Percentiles rank a stretch among this genome's conserved stretches.
These are phyloP conservation scores for Neotoxoptera formosana DNA, from an alignment of 1,140 invertebrate genomes.

Conservation along the genomic window DNA sequence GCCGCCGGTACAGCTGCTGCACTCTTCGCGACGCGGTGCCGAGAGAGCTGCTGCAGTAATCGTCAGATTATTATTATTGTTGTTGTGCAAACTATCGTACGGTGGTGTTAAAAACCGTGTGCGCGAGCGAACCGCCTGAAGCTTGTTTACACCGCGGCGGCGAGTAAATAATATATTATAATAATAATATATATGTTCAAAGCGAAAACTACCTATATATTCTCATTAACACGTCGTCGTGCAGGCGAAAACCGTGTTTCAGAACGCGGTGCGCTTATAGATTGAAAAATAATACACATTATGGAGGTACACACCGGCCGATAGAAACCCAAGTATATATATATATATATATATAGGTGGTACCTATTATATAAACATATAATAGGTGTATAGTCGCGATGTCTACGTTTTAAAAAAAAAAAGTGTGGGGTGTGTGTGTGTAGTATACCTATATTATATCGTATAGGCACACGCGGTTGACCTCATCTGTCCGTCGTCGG, in stretches of 20 bases:
- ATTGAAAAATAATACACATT: not conserved
- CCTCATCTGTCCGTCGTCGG: not conserved
- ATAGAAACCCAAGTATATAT: not conserved
- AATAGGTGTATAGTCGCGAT: not conserved
- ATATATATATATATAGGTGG: too few relatives aligned
- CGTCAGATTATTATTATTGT: not conserved
- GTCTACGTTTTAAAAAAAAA: not conserved
- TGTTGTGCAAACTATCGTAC: not conserved
- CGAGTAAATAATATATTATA: constrained; percentile 10
- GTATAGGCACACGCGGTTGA: not conserved
- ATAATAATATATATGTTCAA: not conserved
- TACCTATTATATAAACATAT: not conserved
- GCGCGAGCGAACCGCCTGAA: not conserved
- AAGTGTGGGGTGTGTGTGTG: not conserved
- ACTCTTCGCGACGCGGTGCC: not conserved
- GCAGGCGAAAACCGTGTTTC: not conserved
- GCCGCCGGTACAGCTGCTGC: not conserved
- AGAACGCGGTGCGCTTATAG: not conserved
- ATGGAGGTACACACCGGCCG: not conserved
- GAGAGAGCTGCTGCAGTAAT: not conserved
- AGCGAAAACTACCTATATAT: constrained; percentile 14
- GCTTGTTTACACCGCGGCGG: not conserved
- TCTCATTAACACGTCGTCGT: not conserved
- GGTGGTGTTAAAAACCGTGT: not conserved
- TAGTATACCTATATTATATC: not conserved